Conservation (phyloP, 2,113 vertebrate genomes). For the Channa maculata region DNA sequence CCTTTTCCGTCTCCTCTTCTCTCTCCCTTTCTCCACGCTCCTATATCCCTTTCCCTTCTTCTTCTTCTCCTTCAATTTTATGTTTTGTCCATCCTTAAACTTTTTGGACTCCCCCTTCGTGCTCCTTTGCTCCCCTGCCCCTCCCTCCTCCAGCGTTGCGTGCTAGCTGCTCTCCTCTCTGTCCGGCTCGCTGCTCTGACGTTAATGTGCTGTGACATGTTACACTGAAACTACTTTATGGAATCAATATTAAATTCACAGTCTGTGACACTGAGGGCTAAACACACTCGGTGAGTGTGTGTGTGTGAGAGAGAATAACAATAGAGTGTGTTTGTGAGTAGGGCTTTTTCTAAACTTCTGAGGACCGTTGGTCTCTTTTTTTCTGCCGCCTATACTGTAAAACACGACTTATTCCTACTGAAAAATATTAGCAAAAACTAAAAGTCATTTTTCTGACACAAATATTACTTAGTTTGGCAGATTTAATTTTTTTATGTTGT, state of each 20-base stretch:
- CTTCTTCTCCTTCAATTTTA: not conserved
- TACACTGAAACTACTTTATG: slow-evolving; percentile 99
- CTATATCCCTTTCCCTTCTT: not conserved
- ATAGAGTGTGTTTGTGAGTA: too few species aligned
- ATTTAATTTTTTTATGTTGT: too few species aligned
- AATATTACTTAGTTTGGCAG: too few species aligned
- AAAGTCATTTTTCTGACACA: too few species aligned
- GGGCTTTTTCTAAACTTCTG: too few species aligned
- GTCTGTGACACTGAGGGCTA: slow-evolving; percentile 91
- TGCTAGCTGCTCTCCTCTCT: slow-evolving; percentile 92
- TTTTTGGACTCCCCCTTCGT: too few species aligned
- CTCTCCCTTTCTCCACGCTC: too few species aligned
- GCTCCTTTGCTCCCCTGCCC: not conserved
- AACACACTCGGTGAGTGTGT: slow-evolving; percentile 83
- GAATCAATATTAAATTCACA: slow-evolving; percentile 99
- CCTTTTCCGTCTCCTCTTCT: slow-evolving; percentile 25
- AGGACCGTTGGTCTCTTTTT: too few species aligned
- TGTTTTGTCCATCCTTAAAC: too few species aligned
- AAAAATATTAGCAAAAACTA: too few species aligned
- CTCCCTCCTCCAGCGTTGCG: slow-evolving; percentile 87
- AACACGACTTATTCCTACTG: too few species aligned
- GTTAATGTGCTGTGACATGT: slow-evolving; percentile 94
- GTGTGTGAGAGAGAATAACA: not conserved
- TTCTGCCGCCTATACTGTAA: too few species aligned
- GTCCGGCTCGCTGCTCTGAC: slow-evolving; percentile 86